Evolutionary conservation across 2,797 vertebrate species (phyloP).

Genomic region (Spheniscus humboldti): DNA sequence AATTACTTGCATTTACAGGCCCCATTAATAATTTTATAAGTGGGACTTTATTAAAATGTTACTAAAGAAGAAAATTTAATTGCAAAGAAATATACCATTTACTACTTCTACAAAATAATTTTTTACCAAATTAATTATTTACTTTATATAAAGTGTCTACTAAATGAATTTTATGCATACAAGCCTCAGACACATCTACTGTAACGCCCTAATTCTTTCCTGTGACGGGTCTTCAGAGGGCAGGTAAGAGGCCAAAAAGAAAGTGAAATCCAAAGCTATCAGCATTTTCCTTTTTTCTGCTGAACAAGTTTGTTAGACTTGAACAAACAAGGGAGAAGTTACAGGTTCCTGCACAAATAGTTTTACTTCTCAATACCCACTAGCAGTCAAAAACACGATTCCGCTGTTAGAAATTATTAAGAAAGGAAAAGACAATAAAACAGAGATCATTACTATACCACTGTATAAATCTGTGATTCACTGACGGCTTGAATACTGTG

Average conservation of each 20-base stretch:
- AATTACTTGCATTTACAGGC: conserved; percentile 17
- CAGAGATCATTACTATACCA: background rate
- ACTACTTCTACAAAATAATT: background rate
- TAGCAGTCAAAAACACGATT: background rate
- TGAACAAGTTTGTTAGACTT: background rate
- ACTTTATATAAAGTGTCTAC: background rate
- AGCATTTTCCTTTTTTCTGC: background rate
- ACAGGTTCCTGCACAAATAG: background rate
- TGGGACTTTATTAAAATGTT: background rate
- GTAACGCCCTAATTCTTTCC: background rate
- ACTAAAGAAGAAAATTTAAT: background rate
- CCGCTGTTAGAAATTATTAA: background rate
- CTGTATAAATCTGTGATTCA: background rate
- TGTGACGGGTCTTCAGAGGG: background rate
- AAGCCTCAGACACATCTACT: background rate
- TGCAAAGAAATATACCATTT: background rate
- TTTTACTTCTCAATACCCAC: background rate
- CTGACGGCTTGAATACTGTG: background rate
- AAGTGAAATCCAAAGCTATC: background rate
- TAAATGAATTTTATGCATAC: background rate
- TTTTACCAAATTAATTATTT: background rate
- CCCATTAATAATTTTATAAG: background rate
- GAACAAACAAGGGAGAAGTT: background rate
- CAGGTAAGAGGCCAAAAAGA: background rate
- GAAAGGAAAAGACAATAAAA: background rate